Evolutionary conservation across 2,113 vertebrate genomes (phyloP).

Genomic region (Brachyhypopomus gauderio): DNA sequence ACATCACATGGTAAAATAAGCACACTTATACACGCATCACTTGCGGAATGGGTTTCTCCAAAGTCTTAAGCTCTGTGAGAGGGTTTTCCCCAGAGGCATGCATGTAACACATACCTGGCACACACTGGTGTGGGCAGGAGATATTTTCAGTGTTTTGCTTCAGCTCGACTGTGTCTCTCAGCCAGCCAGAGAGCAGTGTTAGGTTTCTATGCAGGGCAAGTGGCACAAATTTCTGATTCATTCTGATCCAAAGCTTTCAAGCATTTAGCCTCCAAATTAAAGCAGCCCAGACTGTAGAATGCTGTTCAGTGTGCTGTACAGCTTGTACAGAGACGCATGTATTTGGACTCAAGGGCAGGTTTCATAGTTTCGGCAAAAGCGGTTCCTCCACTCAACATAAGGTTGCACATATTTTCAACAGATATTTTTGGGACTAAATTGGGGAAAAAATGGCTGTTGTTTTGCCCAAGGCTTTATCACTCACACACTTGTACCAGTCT

Average conservation of each 20-base stretch:
- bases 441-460: background rate
- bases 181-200: constrained; percentile 29
- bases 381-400: background rate
- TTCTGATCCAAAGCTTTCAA: constrained; percentile 8
- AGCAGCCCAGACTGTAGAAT: background rate
- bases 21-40: background rate
- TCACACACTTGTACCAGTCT: too few relatives aligned
- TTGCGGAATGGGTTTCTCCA: background rate
- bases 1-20: background rate
- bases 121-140: background rate
- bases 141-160: background rate
- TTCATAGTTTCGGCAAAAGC: constrained; percentile 11
- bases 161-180: constrained; percentile 3
- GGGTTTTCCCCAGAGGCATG: background rate
- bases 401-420: background rate
- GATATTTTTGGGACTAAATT: background rate
- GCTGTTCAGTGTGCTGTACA: background rate
- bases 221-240: constrained; percentile 29
- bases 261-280: constrained; percentile 18
- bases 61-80: background rate
- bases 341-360: constrained; percentile 5
- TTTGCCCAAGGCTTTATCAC: constrained; percentile 2
- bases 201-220: constrained; percentile 11
- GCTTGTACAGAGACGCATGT: constrained; percentile 3
- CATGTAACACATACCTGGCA: background rate